Percentiles rank a stretch among this genome's conserved stretches.
These are phyloP conservation scores for Chloroceryle aenea DNA, from an alignment of 2,113 vertebrate genomes.

Conservation along the genomic window DNA sequence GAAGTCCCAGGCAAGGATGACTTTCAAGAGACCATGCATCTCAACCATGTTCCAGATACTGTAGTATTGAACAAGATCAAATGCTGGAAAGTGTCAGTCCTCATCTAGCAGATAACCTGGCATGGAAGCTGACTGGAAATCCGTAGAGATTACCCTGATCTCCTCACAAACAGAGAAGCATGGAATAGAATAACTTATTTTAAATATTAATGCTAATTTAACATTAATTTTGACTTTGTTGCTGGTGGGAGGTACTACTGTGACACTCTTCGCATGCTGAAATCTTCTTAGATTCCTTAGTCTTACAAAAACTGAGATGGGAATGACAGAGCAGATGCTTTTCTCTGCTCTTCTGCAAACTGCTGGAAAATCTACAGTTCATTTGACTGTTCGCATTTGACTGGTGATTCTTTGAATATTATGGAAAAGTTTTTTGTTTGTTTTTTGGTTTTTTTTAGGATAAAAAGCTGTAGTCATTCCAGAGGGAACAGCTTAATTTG, in stretches of 20 bases:
- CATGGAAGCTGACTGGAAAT: neutral
- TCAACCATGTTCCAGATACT: neutral
- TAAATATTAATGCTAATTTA: constrained; percentile 14
- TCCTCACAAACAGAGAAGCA: constrained; percentile 19
- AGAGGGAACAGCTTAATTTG: neutral
- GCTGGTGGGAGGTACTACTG: neutral
- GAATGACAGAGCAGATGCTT: neutral
- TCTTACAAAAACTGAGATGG: neutral
- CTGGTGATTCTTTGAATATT: neutral
- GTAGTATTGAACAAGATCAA: neutral
- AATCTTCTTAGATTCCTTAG: neutral
- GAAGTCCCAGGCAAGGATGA: neutral
- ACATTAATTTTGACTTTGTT: constrained; percentile 31
- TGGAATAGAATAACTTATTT: constrained; percentile 36
- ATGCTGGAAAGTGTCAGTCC: neutral
- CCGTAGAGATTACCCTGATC: constrained; percentile 21
- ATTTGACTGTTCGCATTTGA: neutral
- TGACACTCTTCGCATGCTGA: neutral
- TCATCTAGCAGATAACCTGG: neutral
- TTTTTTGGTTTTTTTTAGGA: neutral
- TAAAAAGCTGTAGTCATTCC: neutral
- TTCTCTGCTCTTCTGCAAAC: neutral
- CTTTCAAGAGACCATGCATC: neutral
- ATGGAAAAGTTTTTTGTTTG: neutral
- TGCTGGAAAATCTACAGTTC: neutral